Evolutionary conservation across 2,113 vertebrate genomes (phyloP), one percentile per base, ranked within the genome.

Genomic region (Melanotaenia duboulayi): DNA sequence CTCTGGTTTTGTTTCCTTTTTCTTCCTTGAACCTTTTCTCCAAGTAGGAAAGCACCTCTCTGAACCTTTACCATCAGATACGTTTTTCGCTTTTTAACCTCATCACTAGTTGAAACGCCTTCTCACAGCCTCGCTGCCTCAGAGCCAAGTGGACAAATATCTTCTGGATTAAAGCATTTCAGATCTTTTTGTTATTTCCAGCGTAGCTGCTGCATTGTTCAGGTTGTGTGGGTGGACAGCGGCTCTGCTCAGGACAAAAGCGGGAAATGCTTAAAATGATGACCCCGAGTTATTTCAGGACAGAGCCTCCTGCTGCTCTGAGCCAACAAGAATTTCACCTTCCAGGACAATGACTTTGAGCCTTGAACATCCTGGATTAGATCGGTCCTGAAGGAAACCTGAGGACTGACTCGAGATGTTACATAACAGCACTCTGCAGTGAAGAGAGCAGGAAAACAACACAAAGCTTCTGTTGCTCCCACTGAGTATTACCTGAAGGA

Each of bases 241-340:
- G 22, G 63, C 66, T 83, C 61, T 50, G 71, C 55, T 60, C 70
- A 20, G 68, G 80, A 83, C 82, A 79, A 85, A 87, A 81, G 66
- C 65, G 16, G 80, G 78, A 87, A 89, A 75, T 71, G 68, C 74
- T 76, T 52, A 44, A 20, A 63, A 50, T 8, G 10, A 14, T 78
- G 80, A 85, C 76, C 71, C 58, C 4, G 22, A 81, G 80, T 69
- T 89, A 87, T 83, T 81, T 85, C 71, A 65, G 80, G 77, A 79
- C 9, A 46, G 58, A 74, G 54, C 60, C 71, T 78, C 71, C 74
- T 12, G 32, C 61, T 28, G 60, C 51, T 59, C 13, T 7, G 54
- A 37, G 37, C 4, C 0, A 57, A 11, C 61, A 35, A 77, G 39
- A 70, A 78, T 68, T 40, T 56, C 56, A 61, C 65, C 68, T 35